Base-by-base conservation (phyloP, 1,140 invertebrate species). In the Diachasmimorpha longicaudata region DNA sequence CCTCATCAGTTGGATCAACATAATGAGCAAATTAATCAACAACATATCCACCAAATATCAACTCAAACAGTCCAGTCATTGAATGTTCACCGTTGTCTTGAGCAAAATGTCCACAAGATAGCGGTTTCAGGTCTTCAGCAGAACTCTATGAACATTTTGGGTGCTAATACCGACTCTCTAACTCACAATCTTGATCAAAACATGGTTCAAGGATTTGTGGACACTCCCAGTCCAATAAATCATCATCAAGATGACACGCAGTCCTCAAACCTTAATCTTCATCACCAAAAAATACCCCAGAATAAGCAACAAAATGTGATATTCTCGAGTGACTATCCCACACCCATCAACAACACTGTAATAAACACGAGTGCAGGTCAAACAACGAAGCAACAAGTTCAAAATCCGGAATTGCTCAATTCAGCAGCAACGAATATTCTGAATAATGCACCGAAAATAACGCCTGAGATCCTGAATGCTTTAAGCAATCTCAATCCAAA, bases 401-500 rank as follows among this genome's bases (percentile, higher is more conserved):
- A 82, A 68, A 78, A 77, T 23, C 48, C 81, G 5, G 84, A 84
- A n/a, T 74, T 85, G 21, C 78, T 86, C 2, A 89, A 88, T 74
- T 86, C 86, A 0, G 79, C 87, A 5, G 79, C 85, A 21, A 79
- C 84, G 39, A 87, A 86, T 75, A 85, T 87, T 48, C 75, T 88
- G 3, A 88, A 89, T 58, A 88, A 83, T 66, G 85, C 86, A 4
- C 87, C 87, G 5, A 89, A 89, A 76, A 87, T 89, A 52, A 87
- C 84, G 39, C 87, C 87, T 0, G 88, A 89, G 77, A 89, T 89
- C 69, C 70, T 89, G n/a, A 88, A 87, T 73, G 85, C 87, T 10
- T 75, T 89, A 25, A 89, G 87, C 42, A 89, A 89, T 77, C 79
- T 89, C 14, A 89, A 89, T 80, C 88, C 88, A 0, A 89, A 89